A percentile compares a stretch with the other conserved stretches of the same genome.
Conservation (phyloP, 2,797 vertebrate genomes). For the Mormyrops attenuatus region DNA sequence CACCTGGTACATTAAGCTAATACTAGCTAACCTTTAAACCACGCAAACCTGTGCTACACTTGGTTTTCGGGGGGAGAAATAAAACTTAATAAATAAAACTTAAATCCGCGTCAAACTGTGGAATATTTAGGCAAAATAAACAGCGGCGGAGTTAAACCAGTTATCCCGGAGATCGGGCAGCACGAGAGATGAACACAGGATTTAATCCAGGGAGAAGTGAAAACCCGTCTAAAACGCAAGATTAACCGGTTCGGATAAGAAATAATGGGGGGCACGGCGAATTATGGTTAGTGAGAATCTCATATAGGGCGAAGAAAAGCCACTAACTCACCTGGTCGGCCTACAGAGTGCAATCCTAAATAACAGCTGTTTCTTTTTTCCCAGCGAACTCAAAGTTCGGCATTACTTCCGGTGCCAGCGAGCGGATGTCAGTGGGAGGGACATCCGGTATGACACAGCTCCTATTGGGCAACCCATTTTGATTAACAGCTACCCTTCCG, state of each 20-base stretch:
- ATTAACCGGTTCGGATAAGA: not conserved
- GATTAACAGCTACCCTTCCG: not conserved
- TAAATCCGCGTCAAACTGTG: not conserved
- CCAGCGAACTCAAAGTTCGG: conserved; percentile 63
- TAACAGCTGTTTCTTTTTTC: conserved; percentile 62
- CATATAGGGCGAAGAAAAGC: not conserved
- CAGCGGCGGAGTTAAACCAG: not conserved
- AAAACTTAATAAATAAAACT: not conserved
- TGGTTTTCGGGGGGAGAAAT: not conserved
- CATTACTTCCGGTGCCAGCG: conserved; percentile 64
- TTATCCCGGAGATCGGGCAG: not conserved
- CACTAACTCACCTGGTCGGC: conserved; percentile 59
- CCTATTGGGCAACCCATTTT: not conserved
- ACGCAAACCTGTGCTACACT: not conserved
- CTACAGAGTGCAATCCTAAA: conserved; percentile 51
- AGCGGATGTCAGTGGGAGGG: not conserved
- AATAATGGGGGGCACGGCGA: not conserved
- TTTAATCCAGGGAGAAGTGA: not conserved
- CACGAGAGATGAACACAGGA: not conserved
- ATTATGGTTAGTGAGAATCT: not conserved
- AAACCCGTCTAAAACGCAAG: not conserved
- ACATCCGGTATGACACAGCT: not conserved
- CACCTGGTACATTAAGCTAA: not conserved
- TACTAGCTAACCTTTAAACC: not conserved
- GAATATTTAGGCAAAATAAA: not conserved